phyloP scores from a whole-genome alignment of 1,140 invertebrate species.

The Contarinia nasturtii region DNA sequence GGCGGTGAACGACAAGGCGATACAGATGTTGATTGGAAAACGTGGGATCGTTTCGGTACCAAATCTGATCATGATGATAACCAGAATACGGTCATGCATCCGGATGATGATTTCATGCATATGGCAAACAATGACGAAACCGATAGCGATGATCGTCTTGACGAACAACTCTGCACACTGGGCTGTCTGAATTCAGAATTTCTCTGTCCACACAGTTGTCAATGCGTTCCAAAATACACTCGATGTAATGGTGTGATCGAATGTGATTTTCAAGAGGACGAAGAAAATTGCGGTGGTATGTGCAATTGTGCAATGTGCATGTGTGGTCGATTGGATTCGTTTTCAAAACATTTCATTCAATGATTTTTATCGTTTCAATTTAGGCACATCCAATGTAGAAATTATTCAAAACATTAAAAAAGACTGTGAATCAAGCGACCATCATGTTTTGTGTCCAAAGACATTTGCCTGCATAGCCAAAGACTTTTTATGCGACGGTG shows the following conservation, averaged over 20 bases:
- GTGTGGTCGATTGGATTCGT: no score
- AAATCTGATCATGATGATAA: constrained; percentile 1
- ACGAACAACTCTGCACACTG: constrained; percentile 21
- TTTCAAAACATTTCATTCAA: no score
- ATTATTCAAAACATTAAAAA: constrained; percentile 25
- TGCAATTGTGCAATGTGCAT: no score
- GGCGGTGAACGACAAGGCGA: constrained; percentile 10
- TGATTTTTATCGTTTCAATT: no score
- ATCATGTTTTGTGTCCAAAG: constrained; percentile 41
- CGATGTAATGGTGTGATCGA: constrained; percentile 30
- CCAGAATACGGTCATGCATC: neutral
- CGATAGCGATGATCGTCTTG: neutral
- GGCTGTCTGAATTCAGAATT: constrained; percentile 28
- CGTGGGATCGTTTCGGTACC: constrained; percentile 14
- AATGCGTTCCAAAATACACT: constrained; percentile 27
- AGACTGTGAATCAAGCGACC: constrained; percentile 33
- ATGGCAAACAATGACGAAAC: constrained; percentile 9
- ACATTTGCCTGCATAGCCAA: constrained; percentile 53
- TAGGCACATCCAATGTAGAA: constrained; percentile 13
- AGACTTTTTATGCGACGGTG: constrained; percentile 56
- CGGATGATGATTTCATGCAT: neutral
- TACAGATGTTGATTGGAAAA: constrained; percentile 8
- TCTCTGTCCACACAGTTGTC: constrained; percentile 34
- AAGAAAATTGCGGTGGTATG: no score
- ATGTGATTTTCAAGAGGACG: constrained; percentile 1